phyloP scores from a whole-genome alignment of 2,797 vertebrate species.

The Chaetodon trifasciatus region DNA sequence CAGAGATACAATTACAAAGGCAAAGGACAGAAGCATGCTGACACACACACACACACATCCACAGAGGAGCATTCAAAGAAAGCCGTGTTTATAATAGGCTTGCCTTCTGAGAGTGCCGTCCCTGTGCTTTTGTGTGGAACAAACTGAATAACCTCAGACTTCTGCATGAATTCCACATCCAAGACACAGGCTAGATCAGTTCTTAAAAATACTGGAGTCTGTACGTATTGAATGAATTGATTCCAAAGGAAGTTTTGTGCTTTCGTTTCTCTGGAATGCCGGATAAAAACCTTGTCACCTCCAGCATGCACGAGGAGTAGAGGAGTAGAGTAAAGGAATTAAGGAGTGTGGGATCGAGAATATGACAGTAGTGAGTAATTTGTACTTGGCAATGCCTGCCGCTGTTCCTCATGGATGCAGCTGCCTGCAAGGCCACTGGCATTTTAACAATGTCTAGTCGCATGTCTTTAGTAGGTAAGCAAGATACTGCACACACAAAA shows the following conservation, averaged over 20 bases:
- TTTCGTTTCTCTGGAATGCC: constrained; percentile 30
- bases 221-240: constrained; percentile 26
- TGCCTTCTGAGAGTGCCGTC: constrained; percentile 46
- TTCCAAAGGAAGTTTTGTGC: constrained; percentile 44
- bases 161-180: constrained; percentile 55
- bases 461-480: not conserved
- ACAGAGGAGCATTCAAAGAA: constrained; percentile 57
- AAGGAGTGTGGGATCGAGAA: constrained; percentile 5
- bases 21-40: constrained; percentile 56
- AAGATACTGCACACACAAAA: constrained; percentile 22
- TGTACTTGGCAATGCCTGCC: constrained; percentile 21
- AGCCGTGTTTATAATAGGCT: constrained; percentile 57
- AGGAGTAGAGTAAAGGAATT: constrained; percentile 22
- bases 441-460: constrained; percentile 32
- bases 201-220: constrained; percentile 31
- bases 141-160: constrained; percentile 55
- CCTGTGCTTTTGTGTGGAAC: constrained; percentile 53
- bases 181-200: constrained; percentile 30
- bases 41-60: constrained; percentile 15
- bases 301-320: not conserved
- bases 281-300: constrained; percentile 29
- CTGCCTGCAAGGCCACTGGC: constrained; percentile 14
- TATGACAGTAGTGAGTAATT: constrained; percentile 18
- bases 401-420: not conserved
- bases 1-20: constrained; percentile 73